Percentiles rank a stretch among this genome's conserved stretches.
phyloP scores from a whole-genome alignment of 2,797 vertebrate genomes.

The Rhynchonycteris naso region DNA sequence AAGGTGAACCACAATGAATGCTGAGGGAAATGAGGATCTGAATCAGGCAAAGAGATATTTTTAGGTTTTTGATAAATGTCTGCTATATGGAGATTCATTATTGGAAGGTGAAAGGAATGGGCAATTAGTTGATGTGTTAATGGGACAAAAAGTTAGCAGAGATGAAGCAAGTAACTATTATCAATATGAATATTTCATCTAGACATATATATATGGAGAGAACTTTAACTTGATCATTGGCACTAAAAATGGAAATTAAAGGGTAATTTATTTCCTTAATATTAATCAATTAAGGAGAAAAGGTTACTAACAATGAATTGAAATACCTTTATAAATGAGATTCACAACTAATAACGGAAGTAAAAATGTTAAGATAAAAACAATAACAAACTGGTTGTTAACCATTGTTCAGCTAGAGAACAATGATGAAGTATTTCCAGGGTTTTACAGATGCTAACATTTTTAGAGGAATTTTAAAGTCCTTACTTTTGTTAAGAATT shows the following conservation, averaged over 20 bases:
- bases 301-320: background rate
- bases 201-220: background rate
- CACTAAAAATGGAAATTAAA: constrained; percentile 25
- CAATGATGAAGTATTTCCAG: background rate
- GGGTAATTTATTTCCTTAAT: background rate
- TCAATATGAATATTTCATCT: background rate
- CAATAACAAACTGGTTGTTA: background rate
- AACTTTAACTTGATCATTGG: background rate
- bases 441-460: background rate
- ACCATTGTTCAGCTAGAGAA: background rate
- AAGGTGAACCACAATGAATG: background rate
- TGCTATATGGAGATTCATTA: background rate
- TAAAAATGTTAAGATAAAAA: constrained; percentile 22
- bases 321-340: background rate
- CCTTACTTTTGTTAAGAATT: background rate
- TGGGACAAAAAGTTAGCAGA: background rate
- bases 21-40: background rate
- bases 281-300: background rate
- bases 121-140: background rate
- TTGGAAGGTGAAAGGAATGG: background rate
- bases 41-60: background rate
- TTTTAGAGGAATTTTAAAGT: background rate
- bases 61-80: background rate
- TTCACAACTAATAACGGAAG: background rate
- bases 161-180: constrained; percentile 4